Conservation (phyloP, 2,113 vertebrate species). For the Nesoenas mayeri region DNA sequence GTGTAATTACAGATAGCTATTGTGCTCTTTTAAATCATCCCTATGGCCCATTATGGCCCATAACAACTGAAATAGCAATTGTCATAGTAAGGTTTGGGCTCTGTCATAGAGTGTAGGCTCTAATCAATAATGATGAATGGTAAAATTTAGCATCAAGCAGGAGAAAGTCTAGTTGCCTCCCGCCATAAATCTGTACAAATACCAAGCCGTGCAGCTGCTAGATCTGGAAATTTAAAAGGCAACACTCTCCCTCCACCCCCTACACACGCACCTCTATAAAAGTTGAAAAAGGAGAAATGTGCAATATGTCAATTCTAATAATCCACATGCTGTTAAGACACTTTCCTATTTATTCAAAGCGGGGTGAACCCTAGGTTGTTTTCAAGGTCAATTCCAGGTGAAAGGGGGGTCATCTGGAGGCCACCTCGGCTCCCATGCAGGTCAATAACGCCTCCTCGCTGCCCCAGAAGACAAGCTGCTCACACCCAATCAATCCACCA, state of each 20-base stretch:
- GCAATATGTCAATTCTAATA: constrained; percentile 87
- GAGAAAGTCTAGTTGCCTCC: constrained; percentile 75
- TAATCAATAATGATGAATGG: constrained; percentile 94
- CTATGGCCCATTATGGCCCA: constrained; percentile 83
- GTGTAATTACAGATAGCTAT: constrained; percentile 95
- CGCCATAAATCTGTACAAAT: constrained; percentile 87
- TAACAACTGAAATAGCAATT: constrained; percentile 92
- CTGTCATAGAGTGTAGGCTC: constrained; percentile 80
- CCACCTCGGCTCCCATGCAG: constrained; percentile 88
- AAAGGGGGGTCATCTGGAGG: constrained; percentile 92
- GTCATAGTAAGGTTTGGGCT: constrained; percentile 87
- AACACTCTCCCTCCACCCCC: constrained; percentile 41
- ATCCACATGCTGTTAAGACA: constrained; percentile 80
- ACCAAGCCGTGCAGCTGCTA: constrained; percentile 83
- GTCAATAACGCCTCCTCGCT: constrained; percentile 92
- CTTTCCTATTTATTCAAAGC: constrained; percentile 83
- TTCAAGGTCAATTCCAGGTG: constrained; percentile 99
- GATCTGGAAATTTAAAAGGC: constrained; percentile 79
- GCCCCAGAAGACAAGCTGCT: constrained; percentile 82
- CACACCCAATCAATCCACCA: constrained; percentile 89
- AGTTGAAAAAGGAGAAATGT: constrained; percentile 79
- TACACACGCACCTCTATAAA: constrained; percentile 68
- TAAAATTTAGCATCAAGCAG: constrained; percentile 85
- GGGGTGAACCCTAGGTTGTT: constrained; percentile 82
- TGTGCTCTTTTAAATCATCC: constrained; percentile 91